Evolutionary conservation across 2,113 vertebrate genomes (phyloP).

Genomic region (Ariopsis seemanni): DNA sequence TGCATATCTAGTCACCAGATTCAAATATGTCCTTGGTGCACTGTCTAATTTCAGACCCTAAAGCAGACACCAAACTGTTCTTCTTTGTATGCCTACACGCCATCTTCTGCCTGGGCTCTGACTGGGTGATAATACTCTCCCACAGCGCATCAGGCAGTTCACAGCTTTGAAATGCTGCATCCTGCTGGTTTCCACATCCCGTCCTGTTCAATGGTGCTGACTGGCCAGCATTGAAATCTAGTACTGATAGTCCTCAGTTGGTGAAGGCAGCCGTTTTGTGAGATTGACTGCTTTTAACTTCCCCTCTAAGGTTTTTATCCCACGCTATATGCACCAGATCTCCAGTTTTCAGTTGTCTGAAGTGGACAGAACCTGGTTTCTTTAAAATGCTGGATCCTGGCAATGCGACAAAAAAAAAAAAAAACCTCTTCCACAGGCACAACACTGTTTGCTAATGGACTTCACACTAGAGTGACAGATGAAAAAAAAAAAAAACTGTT

Average conservation of each 20-base stretch:
- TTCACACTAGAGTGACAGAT: neutral
- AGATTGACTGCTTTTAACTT: constrained; percentile 15
- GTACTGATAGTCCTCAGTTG: constrained; percentile 23
- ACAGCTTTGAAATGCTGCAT: constrained; percentile 41
- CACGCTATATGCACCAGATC: constrained; percentile 27
- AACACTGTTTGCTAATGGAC: constrained; percentile 5
- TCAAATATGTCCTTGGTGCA: neutral
- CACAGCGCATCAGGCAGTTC: neutral
- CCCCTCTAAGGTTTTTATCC: constrained; percentile 33
- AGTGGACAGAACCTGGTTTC: constrained; percentile 11
- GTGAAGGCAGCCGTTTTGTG: constrained; percentile 27
- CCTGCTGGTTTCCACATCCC: constrained; percentile 23
- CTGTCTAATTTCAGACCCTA: constrained; percentile 11
- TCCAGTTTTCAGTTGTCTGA: constrained; percentile 31
- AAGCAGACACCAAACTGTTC: constrained; percentile 8
- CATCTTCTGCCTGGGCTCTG: constrained; percentile 8
- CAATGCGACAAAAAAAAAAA: neutral
- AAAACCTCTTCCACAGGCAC: neutral
- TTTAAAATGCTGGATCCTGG: constrained; percentile 30
- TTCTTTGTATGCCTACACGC: constrained; percentile 14
- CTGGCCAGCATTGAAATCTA: constrained; percentile 21
- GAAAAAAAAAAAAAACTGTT: constrained; percentile 25
- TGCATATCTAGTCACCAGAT: neutral
- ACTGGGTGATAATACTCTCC: constrained; percentile 25
- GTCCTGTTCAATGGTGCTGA: constrained; percentile 11